These are phyloP conservation scores for Symphodus melops DNA, from an alignment of 2,113 vertebrate species.

Conservation along the genomic window DNA sequence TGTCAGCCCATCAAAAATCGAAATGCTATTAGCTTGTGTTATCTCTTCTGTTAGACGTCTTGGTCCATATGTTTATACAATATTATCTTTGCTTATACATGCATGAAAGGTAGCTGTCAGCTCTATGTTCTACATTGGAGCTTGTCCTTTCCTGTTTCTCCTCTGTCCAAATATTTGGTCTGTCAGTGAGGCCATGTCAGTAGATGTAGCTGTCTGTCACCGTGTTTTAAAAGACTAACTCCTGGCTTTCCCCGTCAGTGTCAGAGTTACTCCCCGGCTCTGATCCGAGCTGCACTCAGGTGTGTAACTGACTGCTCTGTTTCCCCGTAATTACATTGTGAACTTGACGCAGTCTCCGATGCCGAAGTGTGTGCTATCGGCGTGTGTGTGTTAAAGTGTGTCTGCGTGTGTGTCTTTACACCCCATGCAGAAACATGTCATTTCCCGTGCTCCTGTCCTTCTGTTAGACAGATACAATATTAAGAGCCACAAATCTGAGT, in stretches of 20 bases:
- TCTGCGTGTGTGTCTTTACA: slow-evolving; percentile 59
- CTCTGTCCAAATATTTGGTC: slow-evolving; percentile 71
- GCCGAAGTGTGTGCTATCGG: slow-evolving; percentile 41
- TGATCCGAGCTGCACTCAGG: slow-evolving; percentile 74
- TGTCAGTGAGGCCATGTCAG: slow-evolving; percentile 62
- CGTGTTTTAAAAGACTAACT: slow-evolving; percentile 77
- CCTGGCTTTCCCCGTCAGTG: slow-evolving; percentile 69
- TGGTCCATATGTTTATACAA: background rate
- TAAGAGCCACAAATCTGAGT: slow-evolving; percentile 80
- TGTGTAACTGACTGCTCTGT: slow-evolving; percentile 80
- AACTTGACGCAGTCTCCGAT: slow-evolving; percentile 64
- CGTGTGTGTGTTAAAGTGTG: slow-evolving; percentile 36
- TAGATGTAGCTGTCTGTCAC: slow-evolving; percentile 73
- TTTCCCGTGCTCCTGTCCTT: slow-evolving; percentile 79
- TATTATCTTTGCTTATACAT: slow-evolving; percentile 10
- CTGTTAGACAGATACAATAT: slow-evolving; percentile 80
- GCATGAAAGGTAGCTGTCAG: slow-evolving; percentile 33
- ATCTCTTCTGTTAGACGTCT: slow-evolving; percentile 3
- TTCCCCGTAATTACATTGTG: slow-evolving; percentile 79
- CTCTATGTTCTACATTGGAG: slow-evolving; percentile 8
- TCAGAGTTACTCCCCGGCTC: slow-evolving; percentile 68
- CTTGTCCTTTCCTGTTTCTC: slow-evolving; percentile 42
- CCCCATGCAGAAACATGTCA: slow-evolving; percentile 80
- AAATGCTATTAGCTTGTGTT: background rate
- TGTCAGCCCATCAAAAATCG: background rate